Conservation (phyloP, 2,888 invertebrate genomes). For the Caenorhabditis zanzibari region DNA sequence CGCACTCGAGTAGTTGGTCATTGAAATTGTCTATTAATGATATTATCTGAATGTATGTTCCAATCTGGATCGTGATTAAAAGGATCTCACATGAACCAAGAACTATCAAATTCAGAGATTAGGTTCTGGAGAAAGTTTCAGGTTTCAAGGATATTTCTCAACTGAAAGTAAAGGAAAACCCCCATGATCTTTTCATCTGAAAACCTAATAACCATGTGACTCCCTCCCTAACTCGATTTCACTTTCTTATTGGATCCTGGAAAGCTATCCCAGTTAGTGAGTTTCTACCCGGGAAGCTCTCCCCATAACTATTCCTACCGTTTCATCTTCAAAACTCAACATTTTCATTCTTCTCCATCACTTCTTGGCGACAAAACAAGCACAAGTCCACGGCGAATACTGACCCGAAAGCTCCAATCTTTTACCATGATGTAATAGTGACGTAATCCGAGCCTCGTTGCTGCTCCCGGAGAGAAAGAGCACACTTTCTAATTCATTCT, state of each 20-base stretch:
- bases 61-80: too few relatives aligned
- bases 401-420: conserved; percentile 28
- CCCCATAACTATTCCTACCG: too few relatives aligned
- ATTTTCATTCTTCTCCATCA: conserved; percentile 3
- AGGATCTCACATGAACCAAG: too few relatives aligned
- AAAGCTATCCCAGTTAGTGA: neutral
- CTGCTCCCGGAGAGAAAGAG: conserved; percentile 13
- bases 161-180: too few relatives aligned
- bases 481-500: conserved; percentile 38
- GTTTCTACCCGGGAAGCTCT: too few relatives aligned
- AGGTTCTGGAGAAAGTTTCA: too few relatives aligned
- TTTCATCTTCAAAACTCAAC: neutral
- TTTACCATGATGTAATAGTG: conserved; percentile 56
- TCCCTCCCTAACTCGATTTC: neutral
- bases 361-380: conserved; percentile 35
- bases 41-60: too few relatives aligned
- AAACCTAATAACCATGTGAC: neutral
- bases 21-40: too few relatives aligned
- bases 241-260: neutral
- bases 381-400: conserved; percentile 12
- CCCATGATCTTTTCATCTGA: neutral
- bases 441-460: conserved; percentile 36
- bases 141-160: too few relatives aligned
- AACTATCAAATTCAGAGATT: too few relatives aligned
- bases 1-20: neutral